Conservation (phyloP, 2,888 invertebrate species). For the Elmis aenea region DNA sequence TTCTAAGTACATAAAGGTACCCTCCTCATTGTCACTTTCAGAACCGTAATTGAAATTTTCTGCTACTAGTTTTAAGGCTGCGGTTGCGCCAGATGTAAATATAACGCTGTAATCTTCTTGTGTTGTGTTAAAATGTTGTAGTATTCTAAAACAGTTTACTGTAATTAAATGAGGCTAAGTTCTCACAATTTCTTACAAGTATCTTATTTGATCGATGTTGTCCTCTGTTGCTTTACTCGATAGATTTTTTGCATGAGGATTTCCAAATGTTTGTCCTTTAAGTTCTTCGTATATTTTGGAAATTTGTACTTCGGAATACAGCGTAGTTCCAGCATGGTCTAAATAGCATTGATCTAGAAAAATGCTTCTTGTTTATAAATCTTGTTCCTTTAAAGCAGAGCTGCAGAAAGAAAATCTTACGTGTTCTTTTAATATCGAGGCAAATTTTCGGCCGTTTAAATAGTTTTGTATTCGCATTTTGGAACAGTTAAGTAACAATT, state of each 20-base stretch:
- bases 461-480: no score
- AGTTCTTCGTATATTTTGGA: slow-evolving; percentile 61
- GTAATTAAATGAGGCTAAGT: slow-evolving; percentile 8
- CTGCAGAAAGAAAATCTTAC: no score
- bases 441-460: no score
- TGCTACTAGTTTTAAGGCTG: slow-evolving; percentile 74
- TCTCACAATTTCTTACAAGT: slow-evolving; percentile 50
- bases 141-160: slow-evolving; percentile 65
- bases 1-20: slow-evolving; percentile 72
- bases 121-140: slow-evolving; percentile 80
- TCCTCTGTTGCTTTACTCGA: slow-evolving; percentile 78
- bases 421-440: no score
- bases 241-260: slow-evolving; percentile 77
- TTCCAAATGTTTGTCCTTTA: slow-evolving; percentile 70
- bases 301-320: slow-evolving; percentile 75
- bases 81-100: slow-evolving; percentile 94
- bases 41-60: slow-evolving; percentile 78
- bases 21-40: slow-evolving; percentile 40
- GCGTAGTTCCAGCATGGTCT: slow-evolving; percentile 83
- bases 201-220: slow-evolving; percentile 77
- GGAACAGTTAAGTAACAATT: no score
- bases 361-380: no score
- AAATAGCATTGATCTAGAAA: slow-evolving; percentile 68
- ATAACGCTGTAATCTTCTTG: slow-evolving; percentile 78
- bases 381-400: no score